Evolutionary conservation across 1,140 invertebrate species (phyloP).

Genomic region (Globodera ellingtonae): DNA sequence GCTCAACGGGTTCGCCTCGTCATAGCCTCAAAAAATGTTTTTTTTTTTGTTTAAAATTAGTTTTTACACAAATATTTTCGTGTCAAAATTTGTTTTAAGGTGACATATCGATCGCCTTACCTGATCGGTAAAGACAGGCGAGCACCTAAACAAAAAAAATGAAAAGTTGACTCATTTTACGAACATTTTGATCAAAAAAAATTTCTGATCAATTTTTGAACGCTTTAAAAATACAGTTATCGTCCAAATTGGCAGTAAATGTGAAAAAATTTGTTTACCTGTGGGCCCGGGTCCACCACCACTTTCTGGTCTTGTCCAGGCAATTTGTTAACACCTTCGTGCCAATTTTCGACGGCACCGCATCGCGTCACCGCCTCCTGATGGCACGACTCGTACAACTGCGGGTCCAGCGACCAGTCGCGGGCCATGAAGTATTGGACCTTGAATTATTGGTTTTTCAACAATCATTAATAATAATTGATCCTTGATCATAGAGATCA

Average conservation of each 20-base stretch:
- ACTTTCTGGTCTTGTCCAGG: conserved; percentile 21
- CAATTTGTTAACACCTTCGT: conserved; percentile 57
- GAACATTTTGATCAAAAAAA: conserved; percentile 68
- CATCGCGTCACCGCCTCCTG: conserved; percentile 77
- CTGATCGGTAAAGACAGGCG: conserved; percentile 82
- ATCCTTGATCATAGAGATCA: too few species aligned
- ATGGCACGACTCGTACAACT: conserved; percentile 81
- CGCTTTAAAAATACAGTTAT: too few species aligned
- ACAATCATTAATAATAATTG: not conserved
- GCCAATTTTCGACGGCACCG: conserved; percentile 79
- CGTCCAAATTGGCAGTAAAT: too few species aligned
- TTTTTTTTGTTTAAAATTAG: too few species aligned
- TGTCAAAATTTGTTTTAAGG: too few species aligned
- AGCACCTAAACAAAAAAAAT: conserved; percentile 75
- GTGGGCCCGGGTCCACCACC: conserved; percentile 49
- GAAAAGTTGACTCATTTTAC: too few species aligned
- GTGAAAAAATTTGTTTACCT: conserved; percentile 42
- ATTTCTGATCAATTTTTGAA: conserved; percentile 68
- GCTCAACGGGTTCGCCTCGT: conserved; percentile 69
- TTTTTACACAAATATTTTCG: too few species aligned
- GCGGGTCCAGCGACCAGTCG: conserved; percentile 83
- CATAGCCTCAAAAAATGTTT: conserved; percentile 68
- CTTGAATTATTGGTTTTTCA: not conserved
- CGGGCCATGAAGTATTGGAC: conserved; percentile 89
- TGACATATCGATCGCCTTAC: not conserved